Conservation (phyloP, 2,888 invertebrate species). For the Tryphoninae sp. region DNA sequence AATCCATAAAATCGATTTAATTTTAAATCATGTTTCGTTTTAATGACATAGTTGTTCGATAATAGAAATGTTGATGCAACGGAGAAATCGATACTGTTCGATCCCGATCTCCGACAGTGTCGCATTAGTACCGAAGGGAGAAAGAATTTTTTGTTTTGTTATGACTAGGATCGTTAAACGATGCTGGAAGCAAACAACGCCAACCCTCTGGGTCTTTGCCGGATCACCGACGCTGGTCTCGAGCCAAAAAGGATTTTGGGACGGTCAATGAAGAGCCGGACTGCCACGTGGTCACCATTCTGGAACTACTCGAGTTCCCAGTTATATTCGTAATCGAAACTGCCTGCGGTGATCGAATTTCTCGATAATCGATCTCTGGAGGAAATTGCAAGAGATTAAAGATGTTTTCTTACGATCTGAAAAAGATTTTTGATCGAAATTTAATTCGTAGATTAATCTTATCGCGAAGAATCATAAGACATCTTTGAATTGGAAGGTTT, state of each 20-base stretch:
- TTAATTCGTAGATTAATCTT: background rate
- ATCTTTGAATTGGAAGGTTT: slow-evolving; percentile 12
- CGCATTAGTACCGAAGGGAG: background rate
- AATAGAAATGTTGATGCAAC: background rate
- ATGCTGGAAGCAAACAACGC: slow-evolving; percentile 54
- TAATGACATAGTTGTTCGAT: background rate
- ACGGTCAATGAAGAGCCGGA: background rate
- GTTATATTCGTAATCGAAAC: slow-evolving; percentile 40
- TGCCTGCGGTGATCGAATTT: slow-evolving; percentile 6
- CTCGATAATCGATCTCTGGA: background rate
- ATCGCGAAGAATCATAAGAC: slow-evolving; percentile 9
- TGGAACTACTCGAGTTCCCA: background rate
- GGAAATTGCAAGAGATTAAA: no score
- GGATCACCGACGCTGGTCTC: slow-evolving; percentile 27
- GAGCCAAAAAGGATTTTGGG: slow-evolving; percentile 12
- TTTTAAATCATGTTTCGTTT: background rate
- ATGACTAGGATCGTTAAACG: slow-evolving; percentile 61
- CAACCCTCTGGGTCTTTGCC: slow-evolving; percentile 43
- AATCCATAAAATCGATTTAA: no score
- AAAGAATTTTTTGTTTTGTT: slow-evolving; percentile 52
- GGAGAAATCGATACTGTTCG: slow-evolving; percentile 36
- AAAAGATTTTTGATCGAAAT: background rate
- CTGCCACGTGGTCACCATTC: slow-evolving; percentile 2
- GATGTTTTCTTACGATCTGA: no score
- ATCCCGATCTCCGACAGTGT: slow-evolving; percentile 25